phyloP scores from a whole-genome alignment of 2,797 vertebrate species.

The Urosaurus nigricauda region DNA sequence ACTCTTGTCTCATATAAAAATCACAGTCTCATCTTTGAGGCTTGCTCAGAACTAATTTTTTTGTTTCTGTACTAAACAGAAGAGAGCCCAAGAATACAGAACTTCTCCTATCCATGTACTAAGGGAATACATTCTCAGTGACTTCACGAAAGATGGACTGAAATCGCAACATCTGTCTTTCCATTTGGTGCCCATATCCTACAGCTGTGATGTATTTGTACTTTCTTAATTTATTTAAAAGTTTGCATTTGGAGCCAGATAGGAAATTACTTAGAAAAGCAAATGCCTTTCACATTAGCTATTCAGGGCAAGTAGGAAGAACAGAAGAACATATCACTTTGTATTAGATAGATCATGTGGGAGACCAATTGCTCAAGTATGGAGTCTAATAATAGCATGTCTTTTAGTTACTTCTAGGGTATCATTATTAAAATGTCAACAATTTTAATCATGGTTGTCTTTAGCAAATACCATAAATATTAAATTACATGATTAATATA shows the following conservation, averaged over 20 bases:
- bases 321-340: constrained; percentile 13
- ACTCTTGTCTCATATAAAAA: neutral
- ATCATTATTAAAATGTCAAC: constrained; percentile 54
- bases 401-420: constrained; percentile 51
- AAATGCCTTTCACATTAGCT: constrained; percentile 38
- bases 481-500: constrained; percentile 44
- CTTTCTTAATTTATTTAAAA: constrained; percentile 32
- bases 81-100: neutral
- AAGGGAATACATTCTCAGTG: constrained; percentile 1
- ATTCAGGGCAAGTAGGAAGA: constrained; percentile 32
- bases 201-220: neutral
- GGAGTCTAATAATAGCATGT: constrained; percentile 43
- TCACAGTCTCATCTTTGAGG: neutral
- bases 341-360: neutral
- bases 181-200: constrained; percentile 9
- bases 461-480: constrained; percentile 60
- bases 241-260: constrained; percentile 12
- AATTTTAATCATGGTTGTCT: constrained; percentile 53
- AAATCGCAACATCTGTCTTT: neutral
- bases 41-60: neutral
- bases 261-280: constrained; percentile 35
- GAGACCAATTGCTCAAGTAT: constrained; percentile 34
- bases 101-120: neutral
- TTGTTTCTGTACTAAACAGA: neutral
- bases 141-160: neutral